Evolutionary conservation across 2,888 invertebrate genomes (phyloP).

Genomic region (Leucophenga montana): DNA sequence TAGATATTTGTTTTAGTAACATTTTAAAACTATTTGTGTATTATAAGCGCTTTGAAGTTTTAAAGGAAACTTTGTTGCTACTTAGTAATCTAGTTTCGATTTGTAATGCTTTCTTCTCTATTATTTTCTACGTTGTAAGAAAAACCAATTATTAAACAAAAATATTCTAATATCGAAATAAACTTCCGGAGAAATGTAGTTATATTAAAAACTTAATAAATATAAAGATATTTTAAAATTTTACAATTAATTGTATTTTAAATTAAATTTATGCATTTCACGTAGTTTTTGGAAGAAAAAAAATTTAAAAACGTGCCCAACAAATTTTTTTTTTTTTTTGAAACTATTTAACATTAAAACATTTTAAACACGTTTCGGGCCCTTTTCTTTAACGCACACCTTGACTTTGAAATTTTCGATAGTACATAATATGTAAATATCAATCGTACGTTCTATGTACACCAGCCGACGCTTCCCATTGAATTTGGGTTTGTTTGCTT

Average conservation of each 20-base stretch:
- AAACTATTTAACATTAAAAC: conserved; percentile 35
- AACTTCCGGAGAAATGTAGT: too few relatives aligned
- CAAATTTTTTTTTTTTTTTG: conserved; percentile 14
- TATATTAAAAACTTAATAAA: background rate
- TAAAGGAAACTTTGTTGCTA: background rate
- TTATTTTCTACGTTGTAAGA: too few relatives aligned
- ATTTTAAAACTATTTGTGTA: too few relatives aligned
- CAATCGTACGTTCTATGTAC: too few relatives aligned
- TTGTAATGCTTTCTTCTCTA: background rate
- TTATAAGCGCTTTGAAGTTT: too few relatives aligned
- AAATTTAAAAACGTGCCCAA: conserved; percentile 16
- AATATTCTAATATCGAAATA: too few relatives aligned
- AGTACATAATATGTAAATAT: background rate
- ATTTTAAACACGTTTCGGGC: conserved; percentile 56
- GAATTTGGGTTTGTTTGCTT: background rate
- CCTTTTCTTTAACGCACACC: conserved; percentile 46
- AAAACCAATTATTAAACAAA: too few relatives aligned
- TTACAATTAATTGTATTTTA: background rate
- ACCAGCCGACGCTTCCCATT: background rate
- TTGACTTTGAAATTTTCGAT: conserved; percentile 37
- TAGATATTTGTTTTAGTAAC: too few relatives aligned
- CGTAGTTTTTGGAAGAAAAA: conserved; percentile 35
- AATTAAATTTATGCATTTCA: conserved; percentile 27
- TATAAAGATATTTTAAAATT: too few relatives aligned
- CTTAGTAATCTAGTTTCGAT: background rate